These are phyloP conservation scores for Leptinotarsa tumamoca DNA, from an alignment of 2,888 invertebrate genomes.

Conservation along the genomic window DNA sequence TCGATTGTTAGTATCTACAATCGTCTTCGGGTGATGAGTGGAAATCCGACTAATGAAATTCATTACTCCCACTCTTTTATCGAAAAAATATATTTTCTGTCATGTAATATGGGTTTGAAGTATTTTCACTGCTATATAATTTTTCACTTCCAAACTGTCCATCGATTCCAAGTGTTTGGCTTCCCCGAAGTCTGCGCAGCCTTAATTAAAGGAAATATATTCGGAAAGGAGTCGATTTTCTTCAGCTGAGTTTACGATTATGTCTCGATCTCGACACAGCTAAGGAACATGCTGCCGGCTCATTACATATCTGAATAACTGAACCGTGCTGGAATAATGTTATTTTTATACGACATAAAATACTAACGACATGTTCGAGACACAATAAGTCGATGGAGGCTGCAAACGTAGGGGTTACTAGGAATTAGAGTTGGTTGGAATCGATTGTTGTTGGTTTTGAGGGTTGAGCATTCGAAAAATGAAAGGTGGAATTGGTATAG, in stretches of 20 bases:
- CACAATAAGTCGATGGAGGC: conserved; percentile 51
- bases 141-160: not conserved
- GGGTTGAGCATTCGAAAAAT: not conserved
- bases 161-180: not conserved
- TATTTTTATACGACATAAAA: conserved; percentile 63
- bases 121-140: too few relatives aligned
- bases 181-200: conserved; percentile 29
- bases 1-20: too few relatives aligned
- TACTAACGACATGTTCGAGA: conserved; percentile 61
- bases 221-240: conserved; percentile 55
- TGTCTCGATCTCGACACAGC: conserved; percentile 52
- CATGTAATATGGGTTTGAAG: too few relatives aligned
- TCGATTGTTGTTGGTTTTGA: not conserved
- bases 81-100: not conserved
- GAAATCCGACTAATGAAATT: too few relatives aligned
- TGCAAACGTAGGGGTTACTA: conserved; percentile 8
- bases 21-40: too few relatives aligned
- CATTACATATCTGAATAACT: conserved; percentile 62
- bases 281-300: conserved; percentile 60
- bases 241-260: conserved; percentile 59
- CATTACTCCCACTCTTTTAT: not conserved
- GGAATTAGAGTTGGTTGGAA: not conserved
- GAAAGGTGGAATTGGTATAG: too few relatives aligned
- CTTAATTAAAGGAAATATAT: conserved; percentile 58
- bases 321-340: conserved; percentile 61